A percentile compares a stretch with the other conserved stretches of the same genome.
phyloP scores from a whole-genome alignment of 2,797 vertebrate species.

The Pelodytes ibericus region DNA sequence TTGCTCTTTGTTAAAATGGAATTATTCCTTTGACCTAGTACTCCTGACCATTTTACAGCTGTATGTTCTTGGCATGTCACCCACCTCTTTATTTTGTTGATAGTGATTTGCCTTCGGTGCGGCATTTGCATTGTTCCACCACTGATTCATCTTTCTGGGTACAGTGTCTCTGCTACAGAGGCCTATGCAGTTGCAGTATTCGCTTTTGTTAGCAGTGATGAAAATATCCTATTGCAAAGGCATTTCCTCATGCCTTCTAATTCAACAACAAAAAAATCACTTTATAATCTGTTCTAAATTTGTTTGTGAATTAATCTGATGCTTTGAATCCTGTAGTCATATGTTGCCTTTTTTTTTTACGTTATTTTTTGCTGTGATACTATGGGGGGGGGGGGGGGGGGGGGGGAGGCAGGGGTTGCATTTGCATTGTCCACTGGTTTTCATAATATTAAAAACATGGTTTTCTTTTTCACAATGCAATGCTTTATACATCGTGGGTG shows the following conservation, averaged over 20 bases:
- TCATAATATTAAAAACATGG: too few species aligned
- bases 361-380: too few species aligned
- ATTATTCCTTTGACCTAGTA: neutral
- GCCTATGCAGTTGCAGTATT: neutral
- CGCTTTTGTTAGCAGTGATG: constrained; percentile 1
- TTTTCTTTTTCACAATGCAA: too few species aligned
- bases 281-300: neutral
- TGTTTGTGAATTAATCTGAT: neutral
- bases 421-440: too few species aligned
- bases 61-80: neutral
- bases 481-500: too few species aligned
- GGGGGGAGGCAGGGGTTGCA: too few species aligned
- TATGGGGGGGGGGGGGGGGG: too few species aligned
- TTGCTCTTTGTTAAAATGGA: too few species aligned
- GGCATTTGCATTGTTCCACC: neutral
- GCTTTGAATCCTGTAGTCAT: neutral
- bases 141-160: neutral
- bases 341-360: too few species aligned
- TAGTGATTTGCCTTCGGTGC: neutral
- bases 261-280: neutral
- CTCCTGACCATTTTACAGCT: neutral
- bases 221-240: constrained; percentile 12
- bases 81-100: neutral
- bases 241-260: neutral
- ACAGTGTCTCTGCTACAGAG: neutral